Base-by-base conservation (phyloP, 2,113 vertebrate species). In the Anoura caudifer region DNA sequence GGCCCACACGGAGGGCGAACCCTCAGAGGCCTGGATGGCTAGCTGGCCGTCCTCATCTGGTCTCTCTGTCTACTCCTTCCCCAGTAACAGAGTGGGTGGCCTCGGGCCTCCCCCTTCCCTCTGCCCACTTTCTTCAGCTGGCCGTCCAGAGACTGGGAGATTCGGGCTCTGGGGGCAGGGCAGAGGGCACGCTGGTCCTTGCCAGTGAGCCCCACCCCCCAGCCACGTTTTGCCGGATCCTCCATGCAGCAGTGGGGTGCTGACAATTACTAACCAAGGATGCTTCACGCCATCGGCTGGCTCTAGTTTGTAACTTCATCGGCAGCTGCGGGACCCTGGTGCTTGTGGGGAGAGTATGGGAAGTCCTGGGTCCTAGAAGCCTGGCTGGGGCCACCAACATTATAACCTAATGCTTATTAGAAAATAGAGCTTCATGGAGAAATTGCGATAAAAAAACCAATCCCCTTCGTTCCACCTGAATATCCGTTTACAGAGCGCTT, bases 261-360 rank as follows among this genome's bases (percentile, higher is more conserved):
- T 2, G 61, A 26, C 7, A 3, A 20, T 20, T 2, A 14, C 6
- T 2, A 15, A 14, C 4, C 5, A 1, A 1, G 0, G 4, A 0
- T 4, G 24, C 7, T 4, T 22, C 11, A 3, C 2, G 0, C 1
- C 22, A 11, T 1, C 0, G 0, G 19, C 67, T 28, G 33, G 28
- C 13, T 36, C 75, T 36, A 33, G 56, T 2, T 52, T 15, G 22
- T 14, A 24, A 13, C 24, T 59, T 82, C 10, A 3, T 70, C 5
- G 36, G 45, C 54, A 20, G 4, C 72, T 7, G 28, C 7, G 22
- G 38, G 50, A 31, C 28, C 17, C 13, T 59, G 7, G 22, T 11
- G 52, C 20, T 14, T 26, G 2, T 8, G 1, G 54, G n/a, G 70
- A 36, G 65, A 67, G 54, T 3, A 28, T 16, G 61, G 36, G 80